phyloP scores from a whole-genome alignment of 2,888 invertebrate species.

The Thymelicus acteon region DNA sequence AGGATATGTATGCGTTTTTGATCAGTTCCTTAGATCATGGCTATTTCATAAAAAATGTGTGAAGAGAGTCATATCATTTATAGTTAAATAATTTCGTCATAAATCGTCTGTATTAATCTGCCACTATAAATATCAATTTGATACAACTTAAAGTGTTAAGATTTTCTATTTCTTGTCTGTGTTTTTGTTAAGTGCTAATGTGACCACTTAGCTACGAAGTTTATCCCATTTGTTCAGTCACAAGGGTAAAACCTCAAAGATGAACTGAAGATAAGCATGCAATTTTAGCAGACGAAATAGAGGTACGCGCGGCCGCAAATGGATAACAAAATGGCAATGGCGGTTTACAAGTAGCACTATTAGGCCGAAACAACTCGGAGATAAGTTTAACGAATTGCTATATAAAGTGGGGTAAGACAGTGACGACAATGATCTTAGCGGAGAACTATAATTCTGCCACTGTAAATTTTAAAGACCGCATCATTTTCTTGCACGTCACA shows the following conservation, averaged over 20 bases:
- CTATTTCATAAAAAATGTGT: too few species aligned
- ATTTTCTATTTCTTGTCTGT: background rate
- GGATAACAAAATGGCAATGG: constrained; percentile 30
- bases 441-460: constrained; percentile 24
- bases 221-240: constrained; percentile 16
- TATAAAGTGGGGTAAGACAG: constrained; percentile 19
- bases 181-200: constrained; percentile 13
- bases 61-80: too few species aligned
- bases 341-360: constrained; percentile 29
- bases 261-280: constrained; percentile 28
- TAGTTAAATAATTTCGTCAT: too few species aligned
- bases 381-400: constrained; percentile 36
- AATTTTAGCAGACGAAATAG: constrained; percentile 17
- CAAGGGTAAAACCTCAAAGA: constrained; percentile 25
- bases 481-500: constrained; percentile 28
- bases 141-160: too few species aligned
- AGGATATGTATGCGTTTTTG: too few species aligned
- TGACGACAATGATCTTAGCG: constrained; percentile 20
- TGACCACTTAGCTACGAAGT: constrained; percentile 15
- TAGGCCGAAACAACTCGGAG: constrained; percentile 30
- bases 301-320: constrained; percentile 33
- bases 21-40: too few species aligned
- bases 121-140: too few species aligned
- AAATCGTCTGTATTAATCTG: too few species aligned
- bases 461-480: constrained; percentile 29